Conservation (phyloP, 2,113 vertebrate species). For the Orycteropus afer region DNA sequence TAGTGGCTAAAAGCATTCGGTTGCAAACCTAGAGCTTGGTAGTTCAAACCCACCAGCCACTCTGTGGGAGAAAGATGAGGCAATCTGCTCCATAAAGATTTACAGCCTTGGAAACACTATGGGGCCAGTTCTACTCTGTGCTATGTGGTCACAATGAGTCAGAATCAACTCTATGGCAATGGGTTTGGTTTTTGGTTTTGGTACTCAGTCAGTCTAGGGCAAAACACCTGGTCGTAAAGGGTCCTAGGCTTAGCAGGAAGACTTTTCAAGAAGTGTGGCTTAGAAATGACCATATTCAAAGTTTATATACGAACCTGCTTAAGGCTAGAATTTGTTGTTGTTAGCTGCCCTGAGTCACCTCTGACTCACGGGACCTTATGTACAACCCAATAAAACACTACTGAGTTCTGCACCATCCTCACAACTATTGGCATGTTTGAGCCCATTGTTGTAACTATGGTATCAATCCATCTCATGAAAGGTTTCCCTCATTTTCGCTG, state of each 20-base stretch:
- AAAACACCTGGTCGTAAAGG: background rate
- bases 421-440: background rate
- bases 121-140: too few relatives aligned
- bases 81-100: too few relatives aligned
- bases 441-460: background rate
- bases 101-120: too few relatives aligned
- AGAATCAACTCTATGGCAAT: too few relatives aligned
- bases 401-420: background rate
- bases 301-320: background rate
- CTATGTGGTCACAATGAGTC: too few relatives aligned
- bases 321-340: background rate
- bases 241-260: background rate
- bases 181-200: too few relatives aligned
- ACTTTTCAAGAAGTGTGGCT: background rate
- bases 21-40: too few relatives aligned
- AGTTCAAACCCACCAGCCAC: too few relatives aligned
- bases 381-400: background rate
- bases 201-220: background rate
- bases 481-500: background rate
- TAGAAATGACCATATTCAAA: background rate
- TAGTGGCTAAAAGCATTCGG: too few relatives aligned
- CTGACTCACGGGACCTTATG: too few relatives aligned
- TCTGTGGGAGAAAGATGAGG: too few relatives aligned
- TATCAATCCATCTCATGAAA: background rate
- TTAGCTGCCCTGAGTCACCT: too few relatives aligned